Percentiles rank a stretch among this genome's conserved stretches.
Conservation (phyloP, 2,113 vertebrate species). For the Crotalus helleri region DNA sequence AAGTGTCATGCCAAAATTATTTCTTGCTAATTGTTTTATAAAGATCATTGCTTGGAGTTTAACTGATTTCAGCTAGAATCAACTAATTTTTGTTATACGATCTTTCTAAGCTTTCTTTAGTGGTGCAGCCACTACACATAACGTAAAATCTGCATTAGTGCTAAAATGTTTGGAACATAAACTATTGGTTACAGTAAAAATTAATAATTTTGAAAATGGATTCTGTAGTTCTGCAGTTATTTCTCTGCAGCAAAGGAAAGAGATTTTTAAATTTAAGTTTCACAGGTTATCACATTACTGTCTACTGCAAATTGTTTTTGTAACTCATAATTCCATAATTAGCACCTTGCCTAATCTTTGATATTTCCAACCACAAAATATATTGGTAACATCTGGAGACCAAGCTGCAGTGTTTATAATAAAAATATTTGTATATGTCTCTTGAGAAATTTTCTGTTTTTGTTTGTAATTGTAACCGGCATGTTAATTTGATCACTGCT, state of each 20-base stretch:
- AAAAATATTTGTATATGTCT: background rate
- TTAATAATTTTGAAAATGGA: background rate
- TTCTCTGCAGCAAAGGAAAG: background rate
- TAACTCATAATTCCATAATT: background rate
- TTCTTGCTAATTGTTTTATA: background rate
- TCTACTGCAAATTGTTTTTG: background rate
- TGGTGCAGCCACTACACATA: background rate
- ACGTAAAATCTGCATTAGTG: background rate
- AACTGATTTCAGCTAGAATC: background rate
- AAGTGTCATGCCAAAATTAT: background rate
- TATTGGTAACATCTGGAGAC: background rate
- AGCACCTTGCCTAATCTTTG: background rate
- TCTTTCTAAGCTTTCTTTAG: background rate
- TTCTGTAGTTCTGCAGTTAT: background rate
- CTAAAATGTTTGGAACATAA: background rate
- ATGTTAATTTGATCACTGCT: background rate
- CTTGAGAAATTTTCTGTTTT: background rate
- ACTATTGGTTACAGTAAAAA: background rate
- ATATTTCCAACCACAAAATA: background rate
- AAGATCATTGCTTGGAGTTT: background rate
- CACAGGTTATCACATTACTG: too few relatives aligned
- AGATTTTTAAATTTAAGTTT: background rate
- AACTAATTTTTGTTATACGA: background rate
- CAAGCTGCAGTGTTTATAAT: background rate
- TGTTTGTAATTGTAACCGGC: slow-evolving; percentile 17